A percentile compares a stretch with the other conserved stretches of the same genome.
phyloP scores from a whole-genome alignment of 2,888 invertebrate genomes.

The Boloria euphrosyne region DNA sequence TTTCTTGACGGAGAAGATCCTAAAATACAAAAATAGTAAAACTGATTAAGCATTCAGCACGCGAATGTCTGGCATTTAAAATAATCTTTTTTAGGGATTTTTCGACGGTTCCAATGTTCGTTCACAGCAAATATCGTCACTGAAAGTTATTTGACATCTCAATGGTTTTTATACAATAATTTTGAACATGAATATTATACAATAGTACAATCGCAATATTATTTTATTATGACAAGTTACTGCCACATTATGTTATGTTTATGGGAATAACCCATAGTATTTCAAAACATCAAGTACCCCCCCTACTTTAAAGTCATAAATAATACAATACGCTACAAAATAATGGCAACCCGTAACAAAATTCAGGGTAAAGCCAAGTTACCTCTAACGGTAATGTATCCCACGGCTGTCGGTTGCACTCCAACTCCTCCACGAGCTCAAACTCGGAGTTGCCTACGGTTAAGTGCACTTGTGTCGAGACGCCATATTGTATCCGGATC shows the following conservation, averaged over 20 bases:
- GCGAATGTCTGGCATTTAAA: background rate
- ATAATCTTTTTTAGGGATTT: too few species aligned
- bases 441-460: conserved; percentile 85
- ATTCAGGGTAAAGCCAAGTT: background rate
- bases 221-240: too few species aligned
- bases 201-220: too few species aligned
- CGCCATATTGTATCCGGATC: conserved; percentile 80
- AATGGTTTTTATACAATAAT: background rate
- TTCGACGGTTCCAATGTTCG: too few species aligned
- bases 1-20: conserved; percentile 80
- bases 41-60: background rate
- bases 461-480: conserved; percentile 81
- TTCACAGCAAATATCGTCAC: too few species aligned
- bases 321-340: too few species aligned
- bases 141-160: too few species aligned
- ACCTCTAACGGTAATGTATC: conserved; percentile 86
- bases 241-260: too few species aligned
- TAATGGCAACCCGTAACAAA: too few species aligned
- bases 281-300: too few species aligned
- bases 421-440: conserved; percentile 87
- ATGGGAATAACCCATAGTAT: too few species aligned
- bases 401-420: conserved; percentile 86
- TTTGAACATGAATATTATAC: background rate
- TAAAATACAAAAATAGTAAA: conserved; percentile 52
- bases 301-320: too few species aligned